Conservation (phyloP, 2,888 invertebrate genomes). For the Tenthredo amoena region DNA sequence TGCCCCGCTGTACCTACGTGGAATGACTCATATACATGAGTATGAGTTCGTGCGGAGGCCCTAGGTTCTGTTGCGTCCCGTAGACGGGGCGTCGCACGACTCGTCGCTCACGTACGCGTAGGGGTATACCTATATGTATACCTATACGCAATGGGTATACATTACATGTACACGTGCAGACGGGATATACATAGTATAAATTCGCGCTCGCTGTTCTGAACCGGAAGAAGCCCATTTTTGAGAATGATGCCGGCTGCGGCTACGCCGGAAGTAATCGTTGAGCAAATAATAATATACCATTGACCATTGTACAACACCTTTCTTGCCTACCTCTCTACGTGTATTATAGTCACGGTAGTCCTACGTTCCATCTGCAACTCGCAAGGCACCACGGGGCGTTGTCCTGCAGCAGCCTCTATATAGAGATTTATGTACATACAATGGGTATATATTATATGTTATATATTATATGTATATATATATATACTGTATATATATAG, state of each 20-base stretch:
- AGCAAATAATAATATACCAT: slow-evolving; percentile 32
- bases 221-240: slow-evolving; percentile 46
- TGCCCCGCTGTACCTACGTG: too few species aligned
- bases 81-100: not conserved
- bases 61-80: not conserved
- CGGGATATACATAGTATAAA: not conserved
- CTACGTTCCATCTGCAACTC: not conserved
- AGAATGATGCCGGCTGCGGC: slow-evolving; percentile 31
- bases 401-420: too few species aligned
- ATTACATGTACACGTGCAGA: not conserved
- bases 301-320: slow-evolving; percentile 6
- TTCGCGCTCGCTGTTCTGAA: slow-evolving; percentile 39
- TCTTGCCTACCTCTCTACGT: not conserved
- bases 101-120: not conserved
- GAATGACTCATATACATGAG: not conserved
- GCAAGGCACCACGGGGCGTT: not conserved
- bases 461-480: too few species aligned
- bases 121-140: not conserved
- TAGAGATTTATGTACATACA: too few species aligned
- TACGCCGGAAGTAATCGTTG: slow-evolving; percentile 47
- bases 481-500: too few species aligned
- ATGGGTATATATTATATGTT: too few species aligned
- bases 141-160: not conserved
- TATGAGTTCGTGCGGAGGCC: not conserved
- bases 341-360: not conserved